These are phyloP conservation scores for Danaus melanippus DNA, from an alignment of 1,140 invertebrate genomes.

Conservation along the genomic window DNA sequence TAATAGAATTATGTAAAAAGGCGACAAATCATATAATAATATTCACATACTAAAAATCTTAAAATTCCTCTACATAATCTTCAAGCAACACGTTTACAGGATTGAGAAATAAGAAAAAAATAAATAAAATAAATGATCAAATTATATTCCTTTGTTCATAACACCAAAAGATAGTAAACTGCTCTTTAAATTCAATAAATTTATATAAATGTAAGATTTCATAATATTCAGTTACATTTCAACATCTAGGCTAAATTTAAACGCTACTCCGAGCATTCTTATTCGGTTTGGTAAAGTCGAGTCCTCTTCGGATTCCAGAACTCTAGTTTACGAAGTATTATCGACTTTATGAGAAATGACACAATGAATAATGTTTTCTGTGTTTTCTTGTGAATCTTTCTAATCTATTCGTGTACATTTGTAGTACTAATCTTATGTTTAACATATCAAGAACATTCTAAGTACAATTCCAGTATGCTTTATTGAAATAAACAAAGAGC, in stretches of 20 bases:
- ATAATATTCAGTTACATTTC: slow-evolving; percentile 26
- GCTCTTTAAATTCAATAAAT: too few species aligned
- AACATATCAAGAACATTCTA: slow-evolving; percentile 3
- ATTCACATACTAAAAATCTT: too few species aligned
- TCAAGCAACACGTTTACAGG: too few species aligned
- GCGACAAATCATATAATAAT: too few species aligned
- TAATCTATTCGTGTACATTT: slow-evolving; percentile 24
- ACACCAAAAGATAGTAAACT: neutral
- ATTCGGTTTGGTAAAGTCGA: slow-evolving; percentile 59
- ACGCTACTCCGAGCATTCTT: slow-evolving; percentile 47
- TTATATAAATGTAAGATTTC: slow-evolving; percentile 7
- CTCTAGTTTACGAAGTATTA: slow-evolving; percentile 30
- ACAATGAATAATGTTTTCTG: slow-evolving; percentile 24
- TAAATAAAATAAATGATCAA: too few species aligned
- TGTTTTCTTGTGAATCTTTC: neutral
- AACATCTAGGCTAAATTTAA: slow-evolving; percentile 50
- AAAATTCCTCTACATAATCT: too few species aligned
- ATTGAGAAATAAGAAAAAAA: too few species aligned
- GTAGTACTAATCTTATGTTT: slow-evolving; percentile 41
- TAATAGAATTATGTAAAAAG: too few species aligned
- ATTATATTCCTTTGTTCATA: neutral
- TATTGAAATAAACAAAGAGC: slow-evolving; percentile 9
- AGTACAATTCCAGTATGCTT: too few species aligned
- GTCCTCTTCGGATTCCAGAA: slow-evolving; percentile 54
- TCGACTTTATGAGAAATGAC: slow-evolving; percentile 24